A percentile compares a stretch with the other conserved stretches of the same genome.
Conservation (phyloP, 2,888 invertebrate species). For the Agriopis marginaria region DNA sequence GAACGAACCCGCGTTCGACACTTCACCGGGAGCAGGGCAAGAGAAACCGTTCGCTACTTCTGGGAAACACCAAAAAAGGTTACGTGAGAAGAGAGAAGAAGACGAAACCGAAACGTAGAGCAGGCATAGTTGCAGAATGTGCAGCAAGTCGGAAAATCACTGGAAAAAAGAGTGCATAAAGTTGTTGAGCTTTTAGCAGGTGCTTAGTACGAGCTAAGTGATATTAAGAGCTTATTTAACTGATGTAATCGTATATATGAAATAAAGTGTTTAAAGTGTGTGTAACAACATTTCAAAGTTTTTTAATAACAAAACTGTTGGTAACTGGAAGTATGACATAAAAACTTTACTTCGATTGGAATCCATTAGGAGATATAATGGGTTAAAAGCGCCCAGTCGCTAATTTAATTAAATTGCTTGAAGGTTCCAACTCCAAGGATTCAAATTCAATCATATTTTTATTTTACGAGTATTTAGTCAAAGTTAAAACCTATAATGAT, state of each 20-base stretch:
- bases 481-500: background rate
- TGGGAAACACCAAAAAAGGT: constrained; percentile 80
- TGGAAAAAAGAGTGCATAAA: constrained; percentile 46
- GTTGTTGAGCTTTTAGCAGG: constrained; percentile 32
- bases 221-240: constrained; percentile 6
- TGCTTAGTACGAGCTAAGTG: constrained; percentile 18
- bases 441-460: constrained; percentile 19
- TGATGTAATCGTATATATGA: too few relatives aligned
- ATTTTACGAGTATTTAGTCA: background rate
- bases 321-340: constrained; percentile 26
- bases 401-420: constrained; percentile 39
- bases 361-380: constrained; percentile 35
- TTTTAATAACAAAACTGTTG: constrained; percentile 18
- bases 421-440: constrained; percentile 45
- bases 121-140: constrained; percentile 53
- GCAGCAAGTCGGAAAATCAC: constrained; percentile 52
- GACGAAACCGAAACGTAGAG: constrained; percentile 63
- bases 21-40: constrained; percentile 94
- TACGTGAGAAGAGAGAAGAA: constrained; percentile 68
- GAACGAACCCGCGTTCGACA: constrained; percentile 94
- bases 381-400: constrained; percentile 23
- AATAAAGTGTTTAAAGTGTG: too few relatives aligned
- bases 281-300: constrained; percentile 10
- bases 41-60: constrained; percentile 96
- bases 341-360: constrained; percentile 30